Base-by-base conservation (phyloP, 2,797 vertebrate species). In the Rhinichthys osculus region DNA sequence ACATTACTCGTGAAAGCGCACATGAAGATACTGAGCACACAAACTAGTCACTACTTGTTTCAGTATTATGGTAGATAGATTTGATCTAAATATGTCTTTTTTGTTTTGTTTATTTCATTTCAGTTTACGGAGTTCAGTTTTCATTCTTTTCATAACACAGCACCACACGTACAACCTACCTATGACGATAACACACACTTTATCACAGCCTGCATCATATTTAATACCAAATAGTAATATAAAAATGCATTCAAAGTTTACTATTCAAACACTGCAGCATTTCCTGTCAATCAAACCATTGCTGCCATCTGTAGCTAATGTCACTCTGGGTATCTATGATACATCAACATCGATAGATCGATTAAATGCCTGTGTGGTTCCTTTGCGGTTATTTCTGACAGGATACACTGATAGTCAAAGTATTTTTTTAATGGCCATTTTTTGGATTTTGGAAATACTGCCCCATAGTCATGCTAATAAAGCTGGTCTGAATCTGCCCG, bases 1-100 rank as follows among this genome's bases (percentile, higher is more conserved):
- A 67, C 8, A 35, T 17, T 17, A 54, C 64, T 79, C 23, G 67
- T 84, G 72, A 82, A 86, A 82, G 27, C 6, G 17, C 59, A 72
- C 74, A 81, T 16, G 59, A 76, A 76, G 35, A 54, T 27, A 78
- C 2, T 30, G 23, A 74, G 78, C 78, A 52, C 30, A 21, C 10
- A 52, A 33, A 6, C 9, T 38, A 38, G 35, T 21, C 35, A 69
- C 7, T 35, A 47, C 47, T 50, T 50, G 30, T 33, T 33, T 69
- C 16, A 21, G 33, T 69, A 19, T 69, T 11, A 40, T 40, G 19
- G 67, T 21, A 17, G 9, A 21, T 13, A 21, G 4, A 38, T 23
- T 38, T 5, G 1, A 35, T 69, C 17, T 17, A 72, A 7, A 35
- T 11, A 69, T 73, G 47, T 54, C 3, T 54, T 13, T 21, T 21